Conservation (phyloP, 2,113 vertebrate species). For the Phrynocephalus versicolor region DNA sequence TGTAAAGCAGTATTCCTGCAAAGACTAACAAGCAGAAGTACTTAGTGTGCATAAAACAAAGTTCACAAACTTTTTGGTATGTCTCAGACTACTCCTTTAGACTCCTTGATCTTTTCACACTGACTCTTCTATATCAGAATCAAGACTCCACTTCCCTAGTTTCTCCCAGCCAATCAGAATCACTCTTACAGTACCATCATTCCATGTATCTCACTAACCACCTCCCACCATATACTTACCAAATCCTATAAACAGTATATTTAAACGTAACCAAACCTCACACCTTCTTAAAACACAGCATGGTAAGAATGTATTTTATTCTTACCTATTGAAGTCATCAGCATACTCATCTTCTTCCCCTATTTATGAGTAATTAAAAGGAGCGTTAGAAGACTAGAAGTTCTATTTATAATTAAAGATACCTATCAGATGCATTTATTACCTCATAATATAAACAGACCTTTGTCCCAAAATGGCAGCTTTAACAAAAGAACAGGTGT, state of each 20-base stretch:
- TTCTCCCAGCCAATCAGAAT: no score
- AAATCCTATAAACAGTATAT: no score
- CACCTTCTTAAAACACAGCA: background rate
- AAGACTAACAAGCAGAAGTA: background rate
- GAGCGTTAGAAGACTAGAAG: background rate
- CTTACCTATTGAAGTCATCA: conserved; percentile 95
- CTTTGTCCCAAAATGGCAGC: background rate
- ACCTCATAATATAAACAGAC: background rate
- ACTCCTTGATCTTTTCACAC: no score
- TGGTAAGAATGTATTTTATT: background rate
- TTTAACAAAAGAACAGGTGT: background rate
- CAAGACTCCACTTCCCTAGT: no score
- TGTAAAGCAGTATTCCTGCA: background rate
- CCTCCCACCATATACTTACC: no score
- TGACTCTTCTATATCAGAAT: no score
- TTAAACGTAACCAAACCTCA: no score
- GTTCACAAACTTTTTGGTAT: background rate
- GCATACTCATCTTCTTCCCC: conserved; percentile 88
- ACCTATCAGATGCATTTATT: background rate
- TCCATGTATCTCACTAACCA: no score
- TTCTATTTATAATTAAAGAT: background rate
- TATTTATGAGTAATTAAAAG: conserved; percentile 64
- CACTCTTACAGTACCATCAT: no score
- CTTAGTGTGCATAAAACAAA: background rate
- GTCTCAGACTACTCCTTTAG: no score